Evolutionary conservation across 2,888 invertebrate species (phyloP), one percentile per base, ranked within the genome.

Genomic region (Lomographa bimaculata): DNA sequence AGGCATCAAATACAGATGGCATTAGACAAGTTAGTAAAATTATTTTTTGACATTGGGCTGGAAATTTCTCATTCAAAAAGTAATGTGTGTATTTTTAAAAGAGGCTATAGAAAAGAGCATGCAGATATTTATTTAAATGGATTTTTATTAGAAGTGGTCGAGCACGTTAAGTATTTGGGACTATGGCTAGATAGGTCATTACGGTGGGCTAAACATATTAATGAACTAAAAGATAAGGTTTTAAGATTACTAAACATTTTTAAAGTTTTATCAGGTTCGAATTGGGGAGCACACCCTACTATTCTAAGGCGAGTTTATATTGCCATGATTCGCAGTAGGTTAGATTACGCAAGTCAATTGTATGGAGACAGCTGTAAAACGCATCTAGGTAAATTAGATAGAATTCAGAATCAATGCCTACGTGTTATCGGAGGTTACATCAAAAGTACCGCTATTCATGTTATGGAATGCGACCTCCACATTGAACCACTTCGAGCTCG

Each of bases 261-360:
- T n/a, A n/a, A n/a, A n/a, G n/a, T n/a, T n/a, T n/a, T n/a, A n/a
- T n/a, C n/a, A n/a, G n/a, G n/a, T n/a, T n/a, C n/a, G n/a, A n/a
- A 39, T 0, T 61, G 57, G 60, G 60, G 62, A 0, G 34, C 60
- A 0, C 60, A 62, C 14, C 61, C 44, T 3, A 54, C 19, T 30
- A 54, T 60, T 38, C 25, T 64, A 1, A 37, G 57, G 17, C 25
- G 41, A 0, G 12, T 60, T 3, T 65, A 58, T 29, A 40, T 60
- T n/a, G 20, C 56, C 2, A n/a, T 50, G 4, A 43, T 58, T 3
- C 25, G 58, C 4, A 60, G 56, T 30, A 33, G 54, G 21, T 3
- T 61, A 0, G 57, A 61, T 20, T 62, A 57, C 26, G 55, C 19
- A 3, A 27, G 50, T 8, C 46, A 48, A 20, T 17, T 51, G 2